phyloP scores from a whole-genome alignment of 1,140 invertebrate genomes.

The Listronotus bonariensis region DNA sequence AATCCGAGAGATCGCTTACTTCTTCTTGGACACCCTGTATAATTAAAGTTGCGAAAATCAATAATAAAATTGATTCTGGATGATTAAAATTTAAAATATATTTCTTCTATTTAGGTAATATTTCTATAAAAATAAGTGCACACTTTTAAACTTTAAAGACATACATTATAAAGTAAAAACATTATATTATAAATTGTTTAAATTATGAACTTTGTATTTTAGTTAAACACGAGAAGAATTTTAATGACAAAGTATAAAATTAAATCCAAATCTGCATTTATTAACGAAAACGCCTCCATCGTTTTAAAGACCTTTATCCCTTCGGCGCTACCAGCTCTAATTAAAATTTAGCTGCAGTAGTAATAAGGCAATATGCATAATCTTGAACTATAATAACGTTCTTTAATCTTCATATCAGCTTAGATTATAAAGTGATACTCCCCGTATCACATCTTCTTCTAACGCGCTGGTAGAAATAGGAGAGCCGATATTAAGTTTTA shows the following conservation, averaged over 20 bases:
- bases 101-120: no score
- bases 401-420: conserved; percentile 9
- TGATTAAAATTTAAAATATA: no score
- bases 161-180: no score
- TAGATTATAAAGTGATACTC: conserved; percentile 14
- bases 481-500: conserved; percentile 4
- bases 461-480: conserved; percentile 1
- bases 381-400: neutral
- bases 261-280: neutral
- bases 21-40: no score
- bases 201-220: neutral
- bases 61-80: no score
- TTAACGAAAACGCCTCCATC: neutral
- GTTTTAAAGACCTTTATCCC: no score
- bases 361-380: conserved; percentile 22
- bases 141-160: no score
- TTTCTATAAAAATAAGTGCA: no score
- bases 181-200: no score
- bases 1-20: no score
- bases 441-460: conserved; percentile 2
- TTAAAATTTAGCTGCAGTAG: conserved; percentile 22
- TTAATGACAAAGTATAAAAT: neutral
- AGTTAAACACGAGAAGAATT: no score
- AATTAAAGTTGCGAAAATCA: no score
- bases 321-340: neutral